Evolutionary conservation across 2,888 invertebrate species (phyloP).

Genomic region (Orthosia gothica): DNA sequence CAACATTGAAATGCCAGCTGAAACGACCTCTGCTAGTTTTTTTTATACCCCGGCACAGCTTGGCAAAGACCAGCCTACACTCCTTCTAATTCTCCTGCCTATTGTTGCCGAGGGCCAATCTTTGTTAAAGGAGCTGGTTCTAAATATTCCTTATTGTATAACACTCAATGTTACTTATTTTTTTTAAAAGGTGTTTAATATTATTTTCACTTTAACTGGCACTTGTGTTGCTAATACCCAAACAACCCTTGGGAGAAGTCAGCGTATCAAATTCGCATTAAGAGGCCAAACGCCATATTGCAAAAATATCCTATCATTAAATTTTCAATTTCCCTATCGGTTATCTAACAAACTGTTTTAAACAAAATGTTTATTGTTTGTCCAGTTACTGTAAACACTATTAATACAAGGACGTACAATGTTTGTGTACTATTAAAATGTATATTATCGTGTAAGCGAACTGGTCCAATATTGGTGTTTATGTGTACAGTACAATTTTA

Average conservation of each 20-base stretch:
- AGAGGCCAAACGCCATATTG: background rate
- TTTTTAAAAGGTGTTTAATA: background rate
- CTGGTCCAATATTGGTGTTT: constrained; percentile 40
- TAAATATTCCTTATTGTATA: no score
- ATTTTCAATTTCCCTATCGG: constrained; percentile 1
- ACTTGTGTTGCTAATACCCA: background rate
- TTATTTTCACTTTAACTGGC: background rate
- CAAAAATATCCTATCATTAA: background rate
- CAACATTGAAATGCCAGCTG: background rate
- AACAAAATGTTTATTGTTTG: constrained; percentile 8
- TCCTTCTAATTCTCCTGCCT: no score
- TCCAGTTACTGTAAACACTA: constrained; percentile 37
- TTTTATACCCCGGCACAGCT: no score
- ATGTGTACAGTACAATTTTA: constrained; percentile 39
- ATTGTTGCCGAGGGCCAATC: no score
- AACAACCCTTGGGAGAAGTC: background rate
- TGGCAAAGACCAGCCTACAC: no score
- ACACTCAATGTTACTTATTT: background rate
- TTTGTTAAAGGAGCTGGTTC: no score
- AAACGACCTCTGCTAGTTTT: background rate
- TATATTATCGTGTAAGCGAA: constrained; percentile 31
- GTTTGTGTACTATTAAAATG: constrained; percentile 37
- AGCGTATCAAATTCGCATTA: constrained; percentile 10
- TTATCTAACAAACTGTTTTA: background rate
- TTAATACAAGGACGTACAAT: constrained; percentile 24